Evolutionary conservation across 2,797 vertebrate genomes (phyloP).

Genomic region (Notolabrus celidotus): DNA sequence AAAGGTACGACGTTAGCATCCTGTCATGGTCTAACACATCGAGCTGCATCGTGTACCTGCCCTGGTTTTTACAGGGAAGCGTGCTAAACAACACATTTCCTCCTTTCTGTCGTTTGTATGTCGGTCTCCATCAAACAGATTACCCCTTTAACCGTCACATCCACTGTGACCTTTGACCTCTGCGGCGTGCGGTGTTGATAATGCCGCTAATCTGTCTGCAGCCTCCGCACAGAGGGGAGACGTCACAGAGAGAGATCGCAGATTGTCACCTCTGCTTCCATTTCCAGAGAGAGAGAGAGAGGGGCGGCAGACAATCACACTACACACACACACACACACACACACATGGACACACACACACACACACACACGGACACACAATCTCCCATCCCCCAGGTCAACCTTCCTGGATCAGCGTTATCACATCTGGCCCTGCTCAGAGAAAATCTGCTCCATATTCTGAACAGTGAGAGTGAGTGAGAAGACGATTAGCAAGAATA

Average conservation of each 20-base stretch:
- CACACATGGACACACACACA: constrained; percentile 17
- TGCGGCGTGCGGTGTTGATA: constrained; percentile 6
- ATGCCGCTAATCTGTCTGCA: constrained; percentile 24
- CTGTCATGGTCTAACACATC: too few species aligned
- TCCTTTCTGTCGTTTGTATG: too few species aligned
- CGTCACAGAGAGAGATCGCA: constrained; percentile 14
- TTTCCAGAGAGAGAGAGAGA: constrained; percentile 24
- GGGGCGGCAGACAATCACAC: constrained; percentile 8
- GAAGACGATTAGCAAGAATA: constrained; percentile 55
- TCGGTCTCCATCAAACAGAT: constrained; percentile 13
- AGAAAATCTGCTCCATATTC: constrained; percentile 65
- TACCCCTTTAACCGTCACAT: neutral
- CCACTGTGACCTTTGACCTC: constrained; percentile 31
- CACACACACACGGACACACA: constrained; percentile 23
- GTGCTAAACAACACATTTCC: too few species aligned
- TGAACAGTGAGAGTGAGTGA: constrained; percentile 47
- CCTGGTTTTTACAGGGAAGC: too few species aligned
- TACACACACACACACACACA: constrained; percentile 1
- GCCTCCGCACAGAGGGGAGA: constrained; percentile 1
- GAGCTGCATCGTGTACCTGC: too few species aligned
- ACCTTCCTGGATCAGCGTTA: constrained; percentile 37
- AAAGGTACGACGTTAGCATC: too few species aligned
- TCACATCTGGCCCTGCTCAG: constrained; percentile 52
- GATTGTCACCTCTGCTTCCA: constrained; percentile 10
- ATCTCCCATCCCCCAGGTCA: constrained; percentile 11